phyloP scores from a whole-genome alignment of 2,113 vertebrate genomes.

The Micronisus gabar region DNA sequence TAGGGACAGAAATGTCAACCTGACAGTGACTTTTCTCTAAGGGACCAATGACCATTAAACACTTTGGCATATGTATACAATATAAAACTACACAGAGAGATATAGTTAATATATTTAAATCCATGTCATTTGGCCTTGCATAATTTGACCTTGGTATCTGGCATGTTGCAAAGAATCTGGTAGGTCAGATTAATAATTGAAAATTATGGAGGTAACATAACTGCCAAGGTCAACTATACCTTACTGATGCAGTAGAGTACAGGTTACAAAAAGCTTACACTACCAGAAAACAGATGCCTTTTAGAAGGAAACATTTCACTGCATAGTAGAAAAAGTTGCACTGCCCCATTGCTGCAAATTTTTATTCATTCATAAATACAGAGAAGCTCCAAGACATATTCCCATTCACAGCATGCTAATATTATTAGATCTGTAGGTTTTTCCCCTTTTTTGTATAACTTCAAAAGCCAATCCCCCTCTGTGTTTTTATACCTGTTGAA shows the following conservation, averaged over 20 bases:
- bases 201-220: not conserved
- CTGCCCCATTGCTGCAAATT: not conserved
- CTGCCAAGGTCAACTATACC: not conserved
- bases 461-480: not conserved
- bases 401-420: not conserved
- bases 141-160: not conserved
- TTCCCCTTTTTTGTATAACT: not conserved
- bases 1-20: not conserved
- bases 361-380: not conserved
- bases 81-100: not conserved
- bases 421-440: rapidly evolving
- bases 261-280: not conserved
- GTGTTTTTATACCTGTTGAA: not conserved
- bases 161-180: not conserved
- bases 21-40: not conserved
- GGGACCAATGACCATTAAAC: not conserved
- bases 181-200: not conserved
- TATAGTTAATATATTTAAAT: not conserved
- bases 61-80: rapidly evolving
- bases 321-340: too few relatives aligned
- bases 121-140: not conserved
- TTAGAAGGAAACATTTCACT: not conserved
- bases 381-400: not conserved
- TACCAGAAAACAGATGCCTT: not conserved
- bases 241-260: not conserved